A percentile compares a stretch with the other conserved stretches of the same genome.
Conservation (phyloP, 2,797 vertebrate species). For the Momotus momota region DNA sequence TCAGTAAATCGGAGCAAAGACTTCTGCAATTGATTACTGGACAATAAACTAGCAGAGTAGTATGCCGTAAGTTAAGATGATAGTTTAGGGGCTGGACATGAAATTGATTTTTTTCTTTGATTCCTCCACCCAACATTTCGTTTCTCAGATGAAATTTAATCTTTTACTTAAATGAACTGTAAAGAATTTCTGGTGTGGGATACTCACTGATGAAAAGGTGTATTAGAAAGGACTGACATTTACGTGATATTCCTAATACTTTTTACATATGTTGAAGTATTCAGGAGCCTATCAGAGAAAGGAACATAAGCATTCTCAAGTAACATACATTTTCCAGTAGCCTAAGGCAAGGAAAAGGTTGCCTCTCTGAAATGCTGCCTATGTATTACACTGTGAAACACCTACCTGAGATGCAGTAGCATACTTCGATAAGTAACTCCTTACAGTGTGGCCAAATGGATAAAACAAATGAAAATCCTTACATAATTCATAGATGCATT, state of each 20-base stretch:
- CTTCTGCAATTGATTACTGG: slow-evolving; percentile 41
- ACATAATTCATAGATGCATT: neutral
- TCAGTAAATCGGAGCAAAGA: slow-evolving; percentile 35
- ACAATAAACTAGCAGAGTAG: slow-evolving; percentile 35
- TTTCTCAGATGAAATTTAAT: slow-evolving; percentile 33
- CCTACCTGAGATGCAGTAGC: neutral
- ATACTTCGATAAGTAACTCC: neutral
- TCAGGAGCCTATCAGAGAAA: neutral
- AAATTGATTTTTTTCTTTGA: slow-evolving; percentile 22
- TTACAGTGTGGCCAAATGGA: neutral
- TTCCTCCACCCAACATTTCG: neutral
- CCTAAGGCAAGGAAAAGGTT: neutral
- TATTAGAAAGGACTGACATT: slow-evolving; percentile 8
- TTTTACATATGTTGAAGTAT: neutral
- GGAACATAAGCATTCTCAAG: neutral
- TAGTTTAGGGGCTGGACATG: neutral
- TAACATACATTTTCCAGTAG: neutral
- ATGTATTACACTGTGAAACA: neutral
- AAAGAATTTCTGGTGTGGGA: slow-evolving; percentile 21
- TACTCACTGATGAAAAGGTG: neutral
- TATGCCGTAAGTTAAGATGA: slow-evolving; percentile 20
- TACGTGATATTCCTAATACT: neutral
- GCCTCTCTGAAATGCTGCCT: neutral
- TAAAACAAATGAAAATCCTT: neutral
- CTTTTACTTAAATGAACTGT: slow-evolving; percentile 32